phyloP scores from a whole-genome alignment of 2,888 invertebrate genomes.

The Orthosia cruda region DNA sequence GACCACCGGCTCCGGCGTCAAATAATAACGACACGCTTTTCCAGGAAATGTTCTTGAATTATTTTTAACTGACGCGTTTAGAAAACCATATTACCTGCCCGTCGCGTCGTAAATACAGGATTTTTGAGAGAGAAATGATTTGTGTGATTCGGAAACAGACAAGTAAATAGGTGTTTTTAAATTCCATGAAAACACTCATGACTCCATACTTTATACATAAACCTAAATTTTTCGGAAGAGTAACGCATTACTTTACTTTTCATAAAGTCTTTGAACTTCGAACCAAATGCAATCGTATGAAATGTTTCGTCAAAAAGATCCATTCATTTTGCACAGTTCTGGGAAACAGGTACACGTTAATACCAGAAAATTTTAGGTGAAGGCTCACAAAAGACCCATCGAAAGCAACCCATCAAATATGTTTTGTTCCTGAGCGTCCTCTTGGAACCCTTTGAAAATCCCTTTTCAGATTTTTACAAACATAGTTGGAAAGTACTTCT shows the following conservation, averaged over 20 bases:
- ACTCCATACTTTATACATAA: too few relatives aligned
- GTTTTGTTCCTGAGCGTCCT: neutral
- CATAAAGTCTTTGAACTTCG: neutral
- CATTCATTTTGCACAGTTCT: slow-evolving; percentile 1
- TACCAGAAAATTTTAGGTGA: neutral
- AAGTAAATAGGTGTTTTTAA: neutral
- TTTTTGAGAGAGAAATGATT: too few relatives aligned
- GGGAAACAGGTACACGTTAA: neutral
- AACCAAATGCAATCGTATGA: neutral
- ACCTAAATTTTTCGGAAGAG: neutral
- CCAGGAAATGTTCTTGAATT: too few relatives aligned
- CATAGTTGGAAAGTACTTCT: neutral
- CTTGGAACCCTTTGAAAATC: neutral
- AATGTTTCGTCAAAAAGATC: neutral
- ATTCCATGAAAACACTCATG: neutral
- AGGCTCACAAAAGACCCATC: neutral
- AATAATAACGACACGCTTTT: too few relatives aligned
- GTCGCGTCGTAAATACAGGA: too few relatives aligned
- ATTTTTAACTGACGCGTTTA: too few relatives aligned
- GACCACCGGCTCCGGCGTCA: too few relatives aligned
- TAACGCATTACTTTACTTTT: neutral
- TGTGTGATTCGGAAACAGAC: slow-evolving; percentile 7
- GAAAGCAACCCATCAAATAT: neutral
- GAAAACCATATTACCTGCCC: too few relatives aligned
- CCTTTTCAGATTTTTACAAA: neutral